A percentile compares a stretch with the other conserved stretches of the same genome.
phyloP scores from a whole-genome alignment of 2,888 invertebrate genomes.

The Selenia dentaria region DNA sequence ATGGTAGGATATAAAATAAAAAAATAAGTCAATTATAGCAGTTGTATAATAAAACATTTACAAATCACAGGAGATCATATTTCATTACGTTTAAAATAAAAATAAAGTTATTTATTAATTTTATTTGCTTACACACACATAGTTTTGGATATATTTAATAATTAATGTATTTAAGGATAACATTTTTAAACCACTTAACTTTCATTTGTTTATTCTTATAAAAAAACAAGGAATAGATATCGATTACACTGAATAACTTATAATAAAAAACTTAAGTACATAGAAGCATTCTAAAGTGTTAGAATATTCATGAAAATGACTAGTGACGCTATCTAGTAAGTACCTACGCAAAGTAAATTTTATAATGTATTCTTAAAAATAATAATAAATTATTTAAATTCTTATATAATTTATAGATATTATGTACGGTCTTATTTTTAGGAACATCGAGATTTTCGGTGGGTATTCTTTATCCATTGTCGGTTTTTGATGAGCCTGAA shows the following conservation, averaged over 20 bases:
- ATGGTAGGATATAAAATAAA: too few relatives aligned
- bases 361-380: not conserved
- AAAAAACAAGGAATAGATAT: too few relatives aligned
- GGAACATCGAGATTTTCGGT: slow-evolving; percentile 64
- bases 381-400: slow-evolving; percentile 15
- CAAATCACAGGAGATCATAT: slow-evolving; percentile 57
- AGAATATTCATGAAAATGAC: slow-evolving; percentile 32
- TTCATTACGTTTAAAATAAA: slow-evolving; percentile 2
- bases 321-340: slow-evolving; percentile 31
- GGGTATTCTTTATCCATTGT: slow-evolving; percentile 49
- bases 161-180: too few relatives aligned
- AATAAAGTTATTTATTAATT: too few relatives aligned
- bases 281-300: slow-evolving; percentile 4
- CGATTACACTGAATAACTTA: not conserved
- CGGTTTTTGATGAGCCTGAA: slow-evolving; percentile 33
- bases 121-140: too few relatives aligned
- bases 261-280: slow-evolving; percentile 9
- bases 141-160: too few relatives aligned
- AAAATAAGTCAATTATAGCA: too few relatives aligned
- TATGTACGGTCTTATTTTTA: slow-evolving; percentile 37
- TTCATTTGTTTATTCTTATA: too few relatives aligned
- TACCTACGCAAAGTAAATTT: slow-evolving; percentile 7
- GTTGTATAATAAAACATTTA: slow-evolving; percentile 58
- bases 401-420: slow-evolving; percentile 29
- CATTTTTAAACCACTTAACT: too few relatives aligned